Conservation (phyloP, 2,888 invertebrate genomes). For the Diogma glabrata region DNA sequence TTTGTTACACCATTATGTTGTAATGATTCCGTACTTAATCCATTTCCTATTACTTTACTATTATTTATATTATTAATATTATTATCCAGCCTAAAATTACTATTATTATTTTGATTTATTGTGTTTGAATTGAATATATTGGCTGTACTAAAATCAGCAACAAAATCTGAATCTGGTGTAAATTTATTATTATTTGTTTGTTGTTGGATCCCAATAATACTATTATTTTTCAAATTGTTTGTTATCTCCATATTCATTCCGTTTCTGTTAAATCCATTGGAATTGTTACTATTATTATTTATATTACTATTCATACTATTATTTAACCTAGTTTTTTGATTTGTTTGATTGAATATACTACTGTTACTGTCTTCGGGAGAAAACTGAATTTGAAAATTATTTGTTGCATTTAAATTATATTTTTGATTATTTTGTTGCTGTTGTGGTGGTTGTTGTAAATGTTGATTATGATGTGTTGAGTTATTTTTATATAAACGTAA, state of each 20-base stretch:
- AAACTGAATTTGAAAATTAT: conserved; percentile 10
- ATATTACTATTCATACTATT: conserved; percentile 10
- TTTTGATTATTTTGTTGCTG: conserved; percentile 10
- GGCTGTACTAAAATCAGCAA: conserved; percentile 60
- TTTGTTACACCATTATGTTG: conserved; percentile 17
- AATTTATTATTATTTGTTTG: conserved; percentile 25
- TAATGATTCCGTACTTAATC: conserved; percentile 7
- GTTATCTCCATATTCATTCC: not conserved
- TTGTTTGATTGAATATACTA: conserved; percentile 13
- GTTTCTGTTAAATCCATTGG: conserved; percentile 3
- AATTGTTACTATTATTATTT: conserved; percentile 8
- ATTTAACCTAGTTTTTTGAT: conserved; percentile 9
- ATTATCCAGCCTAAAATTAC: too few species aligned
- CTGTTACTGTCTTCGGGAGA: conserved; percentile 15
- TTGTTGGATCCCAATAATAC: not conserved
- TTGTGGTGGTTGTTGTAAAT: conserved; percentile 28
- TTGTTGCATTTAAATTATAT: conserved; percentile 7
- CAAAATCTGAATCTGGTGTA: conserved; percentile 42
- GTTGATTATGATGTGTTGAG: conserved; percentile 19
- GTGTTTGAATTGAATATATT: conserved; percentile 55
- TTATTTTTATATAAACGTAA: conserved; percentile 24
- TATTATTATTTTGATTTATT: conserved; percentile 27
- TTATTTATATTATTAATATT: conserved; percentile 17
- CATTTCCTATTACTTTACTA: conserved; percentile 15
- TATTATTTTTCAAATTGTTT: not conserved